A percentile compares a stretch with the other conserved stretches of the same genome.
These are phyloP conservation scores for Alethe diademata DNA, from an alignment of 2,113 vertebrate species.

Conservation along the genomic window DNA sequence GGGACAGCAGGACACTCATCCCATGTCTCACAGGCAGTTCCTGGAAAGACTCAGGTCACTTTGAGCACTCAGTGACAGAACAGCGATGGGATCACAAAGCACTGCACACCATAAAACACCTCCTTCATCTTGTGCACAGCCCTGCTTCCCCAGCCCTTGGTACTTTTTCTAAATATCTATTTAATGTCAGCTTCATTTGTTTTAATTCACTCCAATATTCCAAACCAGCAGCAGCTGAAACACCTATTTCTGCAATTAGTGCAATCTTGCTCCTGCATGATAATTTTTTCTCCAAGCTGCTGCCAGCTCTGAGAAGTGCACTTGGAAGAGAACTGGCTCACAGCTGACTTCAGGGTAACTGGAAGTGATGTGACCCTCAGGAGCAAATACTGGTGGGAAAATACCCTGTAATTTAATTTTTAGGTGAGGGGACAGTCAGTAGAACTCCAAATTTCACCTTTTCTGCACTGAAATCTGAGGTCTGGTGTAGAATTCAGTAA, in stretches of 20 bases:
- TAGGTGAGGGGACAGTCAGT: background rate
- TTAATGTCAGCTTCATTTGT: slow-evolving; percentile 19
- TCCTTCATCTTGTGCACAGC: background rate
- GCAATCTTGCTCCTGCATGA: slow-evolving; percentile 5
- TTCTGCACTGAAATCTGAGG: background rate
- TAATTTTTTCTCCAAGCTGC: slow-evolving; percentile 18
- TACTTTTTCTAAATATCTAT: background rate
- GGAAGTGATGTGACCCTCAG: background rate
- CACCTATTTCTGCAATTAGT: slow-evolving; percentile 57
- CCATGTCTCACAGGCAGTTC: accelerated
- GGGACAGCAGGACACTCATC: accelerated
- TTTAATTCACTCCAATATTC: slow-evolving; percentile 3
- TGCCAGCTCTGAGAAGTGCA: background rate
- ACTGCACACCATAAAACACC: background rate
- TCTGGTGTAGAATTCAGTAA: background rate
- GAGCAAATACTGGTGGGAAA: background rate
- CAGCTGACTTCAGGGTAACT: background rate
- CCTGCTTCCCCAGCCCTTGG: background rate
- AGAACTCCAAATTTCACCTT: background rate
- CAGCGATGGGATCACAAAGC: background rate
- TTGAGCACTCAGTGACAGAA: background rate
- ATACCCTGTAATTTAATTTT: background rate
- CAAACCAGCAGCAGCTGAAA: slow-evolving; percentile 39
- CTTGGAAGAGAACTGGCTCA: background rate
- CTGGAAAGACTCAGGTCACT: background rate